Base-by-base conservation (phyloP, 2,113 vertebrate genomes). In the Patagioenas fasciata region DNA sequence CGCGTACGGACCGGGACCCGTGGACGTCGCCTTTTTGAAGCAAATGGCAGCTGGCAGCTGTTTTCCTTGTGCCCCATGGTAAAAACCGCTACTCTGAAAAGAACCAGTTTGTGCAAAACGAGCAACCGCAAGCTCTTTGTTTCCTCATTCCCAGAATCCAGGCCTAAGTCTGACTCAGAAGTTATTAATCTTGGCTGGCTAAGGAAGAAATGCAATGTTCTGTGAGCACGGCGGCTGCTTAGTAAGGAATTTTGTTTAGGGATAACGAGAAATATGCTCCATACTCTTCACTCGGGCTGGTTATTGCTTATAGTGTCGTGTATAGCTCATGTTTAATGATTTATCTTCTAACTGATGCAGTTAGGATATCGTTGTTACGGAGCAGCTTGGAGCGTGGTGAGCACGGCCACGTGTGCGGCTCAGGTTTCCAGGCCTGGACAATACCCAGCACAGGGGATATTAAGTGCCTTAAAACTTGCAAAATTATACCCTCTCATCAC, bases 61-160 rank as follows among this genome's bases (percentile, higher is more conserved):
- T 53, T 96, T 86, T 71, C 36, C 32, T 89, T 92, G 78, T 69
- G 53, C 11, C 51, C 74, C 26, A 1, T 28, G 54, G 51, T 92
- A 36, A 77, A 91, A 95, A 66, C 44, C 3, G 0, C 70, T 81
- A 9, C 80, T 89, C 73, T 82, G 50, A 91, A 85, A 85, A 93
- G 66, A 89, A 84, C 57, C 57, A 57, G 82, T 91, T 72, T 84
- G 85, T 89, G 80, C 93, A 72, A 94, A 92, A 92, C 0, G 3
- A 90, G 48, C 32, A 60, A 72, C 61, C 73, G 28, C 50, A 81
- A 53, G 62, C 48, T 42, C 70, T 88, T 80, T 80, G 56, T 86
- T 93, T 66, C 77, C 80, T 79, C 36, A 7, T 94, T 92, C 82
- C 88, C 83, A 84, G 64, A 83, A 88, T 58, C 23, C 51, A 88